Conservation (phyloP, 2,113 vertebrate genomes). For the Cephalopholis sonnerati region DNA sequence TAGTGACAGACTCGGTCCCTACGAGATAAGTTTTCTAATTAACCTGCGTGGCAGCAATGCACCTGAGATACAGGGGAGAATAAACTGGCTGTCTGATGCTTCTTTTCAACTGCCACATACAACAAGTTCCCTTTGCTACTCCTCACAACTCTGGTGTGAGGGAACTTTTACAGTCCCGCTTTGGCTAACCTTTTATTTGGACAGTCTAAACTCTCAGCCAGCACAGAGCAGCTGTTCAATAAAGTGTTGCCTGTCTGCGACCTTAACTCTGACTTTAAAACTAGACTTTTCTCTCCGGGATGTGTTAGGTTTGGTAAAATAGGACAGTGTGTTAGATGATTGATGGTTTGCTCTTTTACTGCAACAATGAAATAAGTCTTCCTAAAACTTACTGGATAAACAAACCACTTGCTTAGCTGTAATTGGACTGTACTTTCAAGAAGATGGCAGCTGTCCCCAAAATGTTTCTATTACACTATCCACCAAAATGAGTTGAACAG, state of each 20-base stretch:
- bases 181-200: constrained; percentile 11
- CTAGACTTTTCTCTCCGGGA: background rate
- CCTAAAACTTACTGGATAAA: background rate
- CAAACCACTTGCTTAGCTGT: background rate
- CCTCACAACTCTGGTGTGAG: background rate
- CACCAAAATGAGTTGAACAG: background rate
- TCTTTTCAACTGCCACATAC: constrained; percentile 41
- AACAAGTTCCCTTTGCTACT: constrained; percentile 9
- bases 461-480: background rate
- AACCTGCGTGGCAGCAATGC: constrained; percentile 88
- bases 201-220: constrained; percentile 7
- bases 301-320: background rate
- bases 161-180: constrained; percentile 32
- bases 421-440: background rate
- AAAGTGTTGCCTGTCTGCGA: background rate
- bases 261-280: background rate
- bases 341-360: background rate
- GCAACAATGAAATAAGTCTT: background rate
- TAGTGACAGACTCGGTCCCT: constrained; percentile 84
- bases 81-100: constrained; percentile 47
- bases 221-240: constrained; percentile 5
- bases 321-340: no score
- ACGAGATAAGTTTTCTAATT: constrained; percentile 97
- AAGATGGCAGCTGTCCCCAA: background rate
- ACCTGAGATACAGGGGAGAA: constrained; percentile 72